These are phyloP conservation scores for Zele albiditarsus DNA, from an alignment of 2,888 invertebrate species.

Conservation along the genomic window DNA sequence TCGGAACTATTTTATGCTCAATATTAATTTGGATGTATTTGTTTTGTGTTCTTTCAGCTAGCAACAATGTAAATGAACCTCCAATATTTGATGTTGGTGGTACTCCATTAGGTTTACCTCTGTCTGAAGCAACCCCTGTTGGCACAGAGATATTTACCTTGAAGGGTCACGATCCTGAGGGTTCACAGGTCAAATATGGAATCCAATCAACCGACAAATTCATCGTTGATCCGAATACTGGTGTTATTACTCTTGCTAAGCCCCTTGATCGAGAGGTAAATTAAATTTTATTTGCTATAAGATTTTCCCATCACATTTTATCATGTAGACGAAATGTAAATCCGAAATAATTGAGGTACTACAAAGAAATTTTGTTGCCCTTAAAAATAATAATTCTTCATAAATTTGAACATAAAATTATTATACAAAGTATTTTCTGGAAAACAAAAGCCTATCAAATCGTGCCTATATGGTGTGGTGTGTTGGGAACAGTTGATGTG, in stretches of 20 bases:
- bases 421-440: not conserved
- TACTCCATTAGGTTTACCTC: slow-evolving; percentile 72
- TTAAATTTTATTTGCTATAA: slow-evolving; percentile 39
- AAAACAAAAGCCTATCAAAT: not conserved
- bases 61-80: slow-evolving; percentile 70
- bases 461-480: not conserved
- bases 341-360: too few relatives aligned
- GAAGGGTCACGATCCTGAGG: slow-evolving; percentile 88
- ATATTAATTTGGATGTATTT: not conserved
- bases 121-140: slow-evolving; percentile 86
- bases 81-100: slow-evolving; percentile 67
- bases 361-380: too few relatives aligned
- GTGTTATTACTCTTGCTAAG: slow-evolving; percentile 85
- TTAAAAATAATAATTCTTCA: too few relatives aligned
- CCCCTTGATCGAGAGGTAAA: slow-evolving; percentile 88
- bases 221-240: slow-evolving; percentile 83
- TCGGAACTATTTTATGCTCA: not conserved
- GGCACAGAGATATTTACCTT: slow-evolving; percentile 86
- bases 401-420: too few relatives aligned
- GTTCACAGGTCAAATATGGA: slow-evolving; percentile 81
- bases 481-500: not conserved
- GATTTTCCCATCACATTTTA: not conserved
- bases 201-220: slow-evolving; percentile 88
- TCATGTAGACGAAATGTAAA: too few relatives aligned
- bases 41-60: slow-evolving; percentile 59